Base-by-base conservation (phyloP, 2,888 invertebrate species). In the Eucriotettix oculatus region DNA sequence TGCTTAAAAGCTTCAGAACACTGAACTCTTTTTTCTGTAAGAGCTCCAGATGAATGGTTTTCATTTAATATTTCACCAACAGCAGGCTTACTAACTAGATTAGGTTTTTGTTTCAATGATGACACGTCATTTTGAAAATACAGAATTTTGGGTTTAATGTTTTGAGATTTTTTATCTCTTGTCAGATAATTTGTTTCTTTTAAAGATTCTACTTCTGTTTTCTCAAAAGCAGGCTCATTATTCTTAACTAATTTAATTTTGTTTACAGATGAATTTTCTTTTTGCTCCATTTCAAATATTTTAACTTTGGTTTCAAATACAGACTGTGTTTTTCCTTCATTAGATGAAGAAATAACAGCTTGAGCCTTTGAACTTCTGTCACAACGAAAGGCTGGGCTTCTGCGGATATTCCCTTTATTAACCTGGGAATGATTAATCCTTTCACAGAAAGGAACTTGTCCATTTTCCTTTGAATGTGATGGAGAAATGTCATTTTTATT, bases 321-420 rank as follows among this genome's bases (percentile, higher is more conserved):
- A 12, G 60, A 58, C 16, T 57, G 17, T 10, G 55, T 58, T 42
- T 59, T 62, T 29, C 57, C 60, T 11, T 41, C 42, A 12, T 17
- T 17, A n/a, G n/a, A 12, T 14, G 41, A 11, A n/a, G 41, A 14
- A 9, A 16, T 11, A 53, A 11, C 12, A n/a, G n/a, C 40, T 10
- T 42, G 40, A n/a, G 41, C 17, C 41, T n/a, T 14, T 14, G 10
- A 10, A 44, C 56, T 60, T 55, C 59, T 62, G 43, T 62, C 78
- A 60, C 77, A 71, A 53, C 80, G 71, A 68, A 81, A 81, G 1
- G 80, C 80, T 11, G 79, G 80, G 42, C 77, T 78, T 58, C 80
- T 69, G 68, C 61, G 58, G 42, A 63, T 62, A 29, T 59, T 58
- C 16, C 60, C 60, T 41, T 58, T 29, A 29, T 29, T 29, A 29